Conservation (phyloP, 2,797 vertebrate genomes). For the Spinus olivaceus region DNA sequence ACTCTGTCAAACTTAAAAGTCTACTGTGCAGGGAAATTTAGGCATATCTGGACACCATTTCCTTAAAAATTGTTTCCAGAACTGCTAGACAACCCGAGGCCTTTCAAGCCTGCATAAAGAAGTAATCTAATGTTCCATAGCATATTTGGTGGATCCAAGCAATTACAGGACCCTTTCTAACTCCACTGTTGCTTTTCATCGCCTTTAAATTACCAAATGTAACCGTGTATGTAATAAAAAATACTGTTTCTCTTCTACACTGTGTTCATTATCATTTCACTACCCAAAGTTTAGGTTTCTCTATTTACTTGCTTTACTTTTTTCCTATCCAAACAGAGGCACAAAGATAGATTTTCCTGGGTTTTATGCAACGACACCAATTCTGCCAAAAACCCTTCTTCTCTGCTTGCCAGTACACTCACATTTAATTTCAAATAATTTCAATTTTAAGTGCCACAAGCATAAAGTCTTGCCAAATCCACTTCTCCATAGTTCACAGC, state of each 20-base stretch:
- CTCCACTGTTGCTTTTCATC: neutral
- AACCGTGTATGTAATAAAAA: neutral
- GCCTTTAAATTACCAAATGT: neutral
- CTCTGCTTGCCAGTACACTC: neutral
- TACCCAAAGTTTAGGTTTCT: neutral
- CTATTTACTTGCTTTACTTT: neutral
- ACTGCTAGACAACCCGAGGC: neutral
- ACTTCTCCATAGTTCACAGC: neutral
- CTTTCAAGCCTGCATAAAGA: neutral
- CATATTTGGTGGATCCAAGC: neutral
- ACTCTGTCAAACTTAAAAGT: neutral
- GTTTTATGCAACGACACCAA: neutral
- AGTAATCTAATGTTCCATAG: neutral
- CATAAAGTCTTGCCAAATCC: neutral
- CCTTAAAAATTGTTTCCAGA: neutral
- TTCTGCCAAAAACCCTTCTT: neutral
- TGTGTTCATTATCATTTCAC: rapidly evolving
- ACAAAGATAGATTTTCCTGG: neutral
- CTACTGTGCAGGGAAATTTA: neutral
- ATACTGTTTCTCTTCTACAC: neutral
- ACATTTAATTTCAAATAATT: neutral
- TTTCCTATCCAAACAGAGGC: neutral
- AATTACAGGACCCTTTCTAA: neutral
- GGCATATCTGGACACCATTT: neutral
- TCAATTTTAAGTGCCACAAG: neutral